Evolutionary conservation across 1,140 invertebrate genomes (phyloP), one percentile per base, ranked within the genome.

Genomic region (Megathymus violae): DNA sequence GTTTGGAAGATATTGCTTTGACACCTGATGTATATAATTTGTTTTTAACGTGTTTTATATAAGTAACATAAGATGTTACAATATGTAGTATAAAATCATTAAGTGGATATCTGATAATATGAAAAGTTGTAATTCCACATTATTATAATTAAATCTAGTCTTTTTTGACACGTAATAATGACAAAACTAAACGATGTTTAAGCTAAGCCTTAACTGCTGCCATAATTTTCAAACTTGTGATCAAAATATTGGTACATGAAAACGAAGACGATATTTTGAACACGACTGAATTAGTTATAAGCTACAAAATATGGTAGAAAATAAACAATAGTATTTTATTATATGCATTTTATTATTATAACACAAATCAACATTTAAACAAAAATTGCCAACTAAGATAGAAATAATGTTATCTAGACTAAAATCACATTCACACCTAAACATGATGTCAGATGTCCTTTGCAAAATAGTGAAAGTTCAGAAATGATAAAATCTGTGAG

Each of bases 401-500:
- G 64, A 64, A 61, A 40, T 3, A 27, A 47, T 27, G n/a, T 22
- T 31, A 44, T 64, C 62, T 82, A 87, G 47, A 82, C 51, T 74
- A 86, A 85, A 75, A 90, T 80, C 40, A 90, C 67, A 67, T 88
- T 76, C 52, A 90, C 69, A 41, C 82, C 83, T 50, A 73, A 74
- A 80, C 87, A 89, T 14, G 78, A 75, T 10, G 74, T 82, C 52
- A 86, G 76, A 59, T 71, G 62, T 56, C 83, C 87, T 48, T 86
- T 87, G 80, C 87, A 89, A 85, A 89, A 89, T 44, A 78, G 22
- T 34, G 82, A 80, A 14, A 89, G 47, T 74, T 89, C 82, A 14
- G 65, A 48, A 59, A 83, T 78, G 61, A 89, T 80, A 71, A 88
- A 83, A 65, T 85, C 76, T 27, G 77, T 76, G 4, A 88, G 10